Percentiles rank a stretch among this genome's conserved stretches.
These are phyloP conservation scores for Pachliopta kotzebuea DNA, from an alignment of 2,888 invertebrate species.

Conservation along the genomic window DNA sequence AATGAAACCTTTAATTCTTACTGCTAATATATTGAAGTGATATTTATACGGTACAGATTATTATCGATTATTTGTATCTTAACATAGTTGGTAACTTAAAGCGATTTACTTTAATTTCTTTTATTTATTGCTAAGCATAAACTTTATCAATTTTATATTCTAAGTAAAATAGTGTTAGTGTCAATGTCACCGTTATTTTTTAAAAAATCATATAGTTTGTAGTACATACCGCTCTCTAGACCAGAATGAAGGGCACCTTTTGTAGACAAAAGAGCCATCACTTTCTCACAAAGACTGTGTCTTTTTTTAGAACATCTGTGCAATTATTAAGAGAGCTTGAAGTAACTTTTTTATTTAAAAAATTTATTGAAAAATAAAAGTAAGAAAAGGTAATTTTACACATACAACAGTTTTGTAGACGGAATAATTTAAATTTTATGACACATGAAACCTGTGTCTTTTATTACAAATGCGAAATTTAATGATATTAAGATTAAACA, in stretches of 20 bases:
- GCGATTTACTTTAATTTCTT: too few species aligned
- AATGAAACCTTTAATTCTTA: conserved; percentile 25
- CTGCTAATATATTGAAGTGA: conserved; percentile 2
- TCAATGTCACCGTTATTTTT: not conserved
- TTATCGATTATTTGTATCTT: too few species aligned
- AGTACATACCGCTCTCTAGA: not conserved
- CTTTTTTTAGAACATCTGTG: not conserved
- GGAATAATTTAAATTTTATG: too few species aligned
- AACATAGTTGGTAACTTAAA: too few species aligned
- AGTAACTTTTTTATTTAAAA: not conserved
- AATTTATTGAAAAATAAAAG: not conserved
- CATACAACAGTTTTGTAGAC: too few species aligned
- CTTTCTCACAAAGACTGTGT: conserved; percentile 15
- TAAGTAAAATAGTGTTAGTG: not conserved
- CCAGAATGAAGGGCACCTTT: conserved; percentile 18
- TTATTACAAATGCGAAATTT: too few species aligned
- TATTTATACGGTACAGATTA: not conserved
- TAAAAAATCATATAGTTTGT: not conserved
- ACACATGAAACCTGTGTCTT: too few species aligned
- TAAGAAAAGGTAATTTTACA: too few species aligned
- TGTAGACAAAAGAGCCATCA: conserved; percentile 24
- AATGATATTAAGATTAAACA: too few species aligned
- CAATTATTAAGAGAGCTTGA: not conserved
- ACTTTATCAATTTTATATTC: too few species aligned
- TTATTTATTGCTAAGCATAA: too few species aligned